Base-by-base conservation (phyloP, 2,888 invertebrate genomes). In the Amblyteles armatorius region DNA sequence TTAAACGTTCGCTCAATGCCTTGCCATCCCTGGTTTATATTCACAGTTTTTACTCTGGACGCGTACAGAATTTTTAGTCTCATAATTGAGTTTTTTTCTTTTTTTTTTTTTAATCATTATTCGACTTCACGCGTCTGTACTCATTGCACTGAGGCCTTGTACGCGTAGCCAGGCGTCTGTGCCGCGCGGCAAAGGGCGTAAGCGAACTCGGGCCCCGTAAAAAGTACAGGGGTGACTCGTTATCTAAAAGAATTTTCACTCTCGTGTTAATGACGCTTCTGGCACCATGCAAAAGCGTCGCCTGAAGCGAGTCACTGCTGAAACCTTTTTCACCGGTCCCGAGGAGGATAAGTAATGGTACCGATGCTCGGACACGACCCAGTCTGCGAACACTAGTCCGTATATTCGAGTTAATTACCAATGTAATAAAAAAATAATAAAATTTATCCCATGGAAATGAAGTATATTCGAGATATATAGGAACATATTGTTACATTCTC, bases 241-340 rank as follows among this genome's bases (percentile, higher is more conserved):
- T 74, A 63, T 60, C 74, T 26, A 55, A 55, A 76, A 80, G 67
- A 83, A 36, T 76, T 50, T 74, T 67, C 48, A 48, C 82, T 44
- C 74, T 65, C 36, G 71, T 63, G 68, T 82, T 84, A 82, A 82
- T 84, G 84, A 82, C 71, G 79, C 65, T 84, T 76, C 65, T 65
- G 29, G 29, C 63, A 74, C 11, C 63, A 44, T 33, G 33, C 48
- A 3, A 11, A n/a, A 36, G 33, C n/a, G 3, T 63, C 13, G 74
- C 19, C 60, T 26, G 57, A 16, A 74, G 22, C 60, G 33, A 33
- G 22, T 52, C 13, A 9, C 33, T 19, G 26, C 22, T 6, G 19
- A 29, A 55, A 40, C 57, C 57, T 22, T 57, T 57, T 57, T 57
- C 57, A 26, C 26, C 11, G 26, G 57, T 57, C 57, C 26, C 26